These are phyloP conservation scores for Eristalinus sepulchralis DNA, from an alignment of 2,888 invertebrate species.

Conservation along the genomic window DNA sequence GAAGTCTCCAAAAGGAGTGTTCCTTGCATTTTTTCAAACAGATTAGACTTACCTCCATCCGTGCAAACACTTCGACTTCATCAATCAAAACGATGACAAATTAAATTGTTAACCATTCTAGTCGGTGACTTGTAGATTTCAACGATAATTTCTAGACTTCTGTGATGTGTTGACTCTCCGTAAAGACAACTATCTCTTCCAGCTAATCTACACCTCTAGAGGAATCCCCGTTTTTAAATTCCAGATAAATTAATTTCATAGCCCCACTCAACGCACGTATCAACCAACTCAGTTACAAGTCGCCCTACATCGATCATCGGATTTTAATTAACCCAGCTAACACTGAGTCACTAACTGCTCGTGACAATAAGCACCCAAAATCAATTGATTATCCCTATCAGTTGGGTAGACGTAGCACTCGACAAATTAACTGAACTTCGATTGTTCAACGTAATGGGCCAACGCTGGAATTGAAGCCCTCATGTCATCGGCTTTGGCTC, in stretches of 20 bases:
- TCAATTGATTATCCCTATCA: constrained; percentile 21
- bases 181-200: no score
- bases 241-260: not conserved
- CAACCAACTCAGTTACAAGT: not conserved
- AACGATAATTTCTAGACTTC: no score
- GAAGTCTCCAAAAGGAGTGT: no score
- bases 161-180: no score
- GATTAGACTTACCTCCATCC: no score
- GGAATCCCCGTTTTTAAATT: not conserved
- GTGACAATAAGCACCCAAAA: not conserved
- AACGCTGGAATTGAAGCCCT: not conserved
- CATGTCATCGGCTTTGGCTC: not conserved
- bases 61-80: no score
- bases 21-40: no score
- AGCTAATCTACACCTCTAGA: no score
- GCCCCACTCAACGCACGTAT: not conserved
- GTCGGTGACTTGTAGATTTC: no score
- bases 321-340: not conserved
- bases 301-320: not conserved
- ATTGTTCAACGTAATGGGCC: constrained; percentile 5
- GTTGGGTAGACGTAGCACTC: not conserved
- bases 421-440: constrained; percentile 26
- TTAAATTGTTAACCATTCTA: no score
- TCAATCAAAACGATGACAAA: no score
- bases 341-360: not conserved